Conservation (phyloP, 2,888 invertebrate genomes). For the Parnassius mnemosyne region DNA sequence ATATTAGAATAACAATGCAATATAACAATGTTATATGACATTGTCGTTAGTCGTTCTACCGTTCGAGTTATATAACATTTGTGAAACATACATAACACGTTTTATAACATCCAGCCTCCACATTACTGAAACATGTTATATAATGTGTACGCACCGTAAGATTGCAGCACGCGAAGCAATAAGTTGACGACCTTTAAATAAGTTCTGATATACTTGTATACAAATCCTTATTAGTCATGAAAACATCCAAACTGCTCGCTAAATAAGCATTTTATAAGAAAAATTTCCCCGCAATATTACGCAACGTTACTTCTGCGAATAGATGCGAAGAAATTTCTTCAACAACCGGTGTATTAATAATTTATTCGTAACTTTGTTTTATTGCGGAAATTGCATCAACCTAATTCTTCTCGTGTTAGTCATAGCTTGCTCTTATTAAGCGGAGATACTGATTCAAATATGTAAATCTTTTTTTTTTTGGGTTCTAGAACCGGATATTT, state of each 20-base stretch:
- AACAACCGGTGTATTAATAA: constrained; percentile 5
- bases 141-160: no score
- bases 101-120: no score
- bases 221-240: constrained; percentile 4
- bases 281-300: neutral
- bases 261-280: neutral
- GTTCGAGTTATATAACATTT: no score
- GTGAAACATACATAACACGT: no score
- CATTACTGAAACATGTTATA: no score
- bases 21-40: no score
- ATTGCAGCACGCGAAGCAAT: neutral
- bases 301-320: neutral
- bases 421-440: constrained; percentile 19
- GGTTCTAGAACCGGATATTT: constrained; percentile 16
- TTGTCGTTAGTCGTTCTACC: no score
- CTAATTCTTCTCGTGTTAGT: constrained; percentile 23
- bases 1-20: no score
- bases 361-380: constrained; percentile 13
- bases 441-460: constrained; percentile 11
- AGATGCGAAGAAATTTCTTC: neutral
- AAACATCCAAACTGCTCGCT: neutral
- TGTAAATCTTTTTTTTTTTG: constrained; percentile 12
- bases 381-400: constrained; percentile 27
- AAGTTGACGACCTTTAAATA: constrained; percentile 7
- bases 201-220: constrained; percentile 2